Evolutionary conservation across 2,797 vertebrate genomes (phyloP), one percentile per base, ranked within the genome.

Genomic region (Fistularia tabacaria): DNA sequence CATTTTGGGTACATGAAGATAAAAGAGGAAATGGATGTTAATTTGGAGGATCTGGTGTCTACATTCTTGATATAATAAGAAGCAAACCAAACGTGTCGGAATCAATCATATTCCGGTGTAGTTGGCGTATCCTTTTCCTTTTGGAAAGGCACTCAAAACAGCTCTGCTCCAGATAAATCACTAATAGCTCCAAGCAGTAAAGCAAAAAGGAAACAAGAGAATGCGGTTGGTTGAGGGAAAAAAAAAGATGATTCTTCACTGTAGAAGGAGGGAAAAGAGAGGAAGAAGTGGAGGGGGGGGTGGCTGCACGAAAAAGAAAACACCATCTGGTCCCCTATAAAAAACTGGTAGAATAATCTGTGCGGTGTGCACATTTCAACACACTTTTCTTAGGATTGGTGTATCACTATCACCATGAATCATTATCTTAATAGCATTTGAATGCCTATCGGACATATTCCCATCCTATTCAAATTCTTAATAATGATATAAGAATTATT

Each of bases 21-120:
- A 41, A 54, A 39, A 62, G 51, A 51, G 40, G 44, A 60, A 60
- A 70, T 45, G 25, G 39, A 54, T 64, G 38, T 13, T 55, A 69
- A 59, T 57, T 61, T 60, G 41, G 49, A 71, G 54, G 25, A 25
- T 25, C 25, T 25, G 25, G 25, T 68, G 38, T 54, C 57, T 49
- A 49, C 51, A 49, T 69, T 65, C 78, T 57, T 44, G 15, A 69
- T 59, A 77, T 74, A 73, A 77, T 69, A 65, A 71, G 56, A 74
- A 59, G 9, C 67, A 39, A 41, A 36, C 49, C 74, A 71, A 74
- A 80, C 62, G 54, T 79, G 57, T 69, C 60, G 51, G 48, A 46
- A 54, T 71, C 25, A 7, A 62, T 76, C 79, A 58, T 62, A 66
- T 46, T 64, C 60, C 38, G 14, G 36, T 38, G 6, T 54, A 49